Conservation (phyloP, 2,888 invertebrate genomes). For the Tanypteryx hageni region DNA sequence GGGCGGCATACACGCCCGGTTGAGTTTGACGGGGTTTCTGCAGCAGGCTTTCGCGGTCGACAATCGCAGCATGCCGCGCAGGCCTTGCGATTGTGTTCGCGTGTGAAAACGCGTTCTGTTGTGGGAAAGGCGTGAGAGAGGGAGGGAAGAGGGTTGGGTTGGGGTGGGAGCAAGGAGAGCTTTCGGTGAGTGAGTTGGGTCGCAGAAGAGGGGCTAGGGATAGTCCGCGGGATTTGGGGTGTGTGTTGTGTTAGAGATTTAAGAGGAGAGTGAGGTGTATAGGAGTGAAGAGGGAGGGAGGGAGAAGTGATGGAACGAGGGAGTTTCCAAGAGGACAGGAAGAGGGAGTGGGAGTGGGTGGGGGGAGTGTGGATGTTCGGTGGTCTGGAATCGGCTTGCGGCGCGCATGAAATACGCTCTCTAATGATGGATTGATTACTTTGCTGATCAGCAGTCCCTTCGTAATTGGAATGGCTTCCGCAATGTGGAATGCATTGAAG, state of each 20-base stretch:
- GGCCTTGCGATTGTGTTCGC: conserved; percentile 38
- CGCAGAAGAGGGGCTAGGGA: neutral
- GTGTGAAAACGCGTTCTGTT: conserved; percentile 56
- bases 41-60: conserved; percentile 57
- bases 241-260: neutral
- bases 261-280: neutral
- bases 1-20: conserved; percentile 40
- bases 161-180: neutral
- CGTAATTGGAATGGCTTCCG: conserved; percentile 63
- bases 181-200: neutral
- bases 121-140: conserved; percentile 36
- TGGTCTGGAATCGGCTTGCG: conserved; percentile 62
- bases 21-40: conserved; percentile 37
- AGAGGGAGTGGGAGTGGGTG: neutral
- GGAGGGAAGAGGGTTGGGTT: neutral
- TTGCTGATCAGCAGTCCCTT: conserved; percentile 59
- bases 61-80: conserved; percentile 56
- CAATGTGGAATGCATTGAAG: conserved; percentile 47
- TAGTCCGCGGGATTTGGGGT: conserved; percentile 22
- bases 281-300: neutral
- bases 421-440: conserved; percentile 63
- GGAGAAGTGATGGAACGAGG: conserved; percentile 20
- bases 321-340: neutral
- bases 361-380: conserved; percentile 18
- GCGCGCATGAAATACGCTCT: conserved; percentile 54